These are phyloP conservation scores for Heliothis peltigera DNA, from an alignment of 2,888 invertebrate species.

Conservation along the genomic window DNA sequence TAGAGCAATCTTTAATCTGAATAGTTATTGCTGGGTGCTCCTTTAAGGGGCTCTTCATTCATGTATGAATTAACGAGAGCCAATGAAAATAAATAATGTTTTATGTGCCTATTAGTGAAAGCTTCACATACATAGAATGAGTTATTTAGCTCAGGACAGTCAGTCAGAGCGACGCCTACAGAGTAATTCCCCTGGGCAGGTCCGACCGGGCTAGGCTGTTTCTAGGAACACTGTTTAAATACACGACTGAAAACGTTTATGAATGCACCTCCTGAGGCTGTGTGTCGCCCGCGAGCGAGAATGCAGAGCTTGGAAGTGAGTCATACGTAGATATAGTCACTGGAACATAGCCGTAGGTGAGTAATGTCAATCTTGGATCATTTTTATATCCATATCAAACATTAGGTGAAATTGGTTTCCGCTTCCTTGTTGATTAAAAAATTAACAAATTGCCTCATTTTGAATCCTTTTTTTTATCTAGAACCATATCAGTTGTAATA, in stretches of 20 bases:
- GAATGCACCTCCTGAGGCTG: conserved; percentile 55
- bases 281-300: conserved; percentile 30
- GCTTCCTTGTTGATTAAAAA: too few species aligned
- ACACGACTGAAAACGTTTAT: conserved; percentile 58
- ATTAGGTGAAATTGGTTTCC: too few species aligned
- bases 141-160: conserved; percentile 63
- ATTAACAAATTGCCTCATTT: too few species aligned
- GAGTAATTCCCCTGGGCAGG: conserved; percentile 71
- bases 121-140: conserved; percentile 55
- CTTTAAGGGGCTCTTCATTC: conserved; percentile 30
- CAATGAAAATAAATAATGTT: conserved; percentile 5
- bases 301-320: conserved; percentile 13
- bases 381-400: too few species aligned
- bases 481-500: too few species aligned
- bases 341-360: too few species aligned
- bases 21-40: conserved; percentile 17
- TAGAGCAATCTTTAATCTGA: conserved; percentile 23
- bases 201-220: conserved; percentile 44
- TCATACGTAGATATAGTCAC: neutral
- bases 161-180: conserved; percentile 58
- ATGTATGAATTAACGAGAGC: conserved; percentile 1
- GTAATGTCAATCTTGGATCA: too few species aligned
- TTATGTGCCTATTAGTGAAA: conserved; percentile 46
- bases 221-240: conserved; percentile 57
- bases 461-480: too few species aligned